phyloP scores from a whole-genome alignment of 2,797 vertebrate species.

The Taeniopygia guttata region DNA sequence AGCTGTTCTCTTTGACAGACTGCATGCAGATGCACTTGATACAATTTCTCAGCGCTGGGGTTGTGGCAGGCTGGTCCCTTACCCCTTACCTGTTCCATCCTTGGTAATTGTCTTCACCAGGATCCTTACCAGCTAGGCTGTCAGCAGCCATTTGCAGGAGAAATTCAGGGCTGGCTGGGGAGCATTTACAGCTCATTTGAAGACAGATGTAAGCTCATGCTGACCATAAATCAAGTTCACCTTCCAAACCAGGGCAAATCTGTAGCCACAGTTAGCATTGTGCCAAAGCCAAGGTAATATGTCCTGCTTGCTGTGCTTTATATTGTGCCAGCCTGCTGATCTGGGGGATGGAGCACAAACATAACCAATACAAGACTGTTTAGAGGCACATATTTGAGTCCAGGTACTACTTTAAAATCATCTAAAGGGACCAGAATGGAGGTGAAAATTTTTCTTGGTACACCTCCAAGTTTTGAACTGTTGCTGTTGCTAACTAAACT shows the following conservation, averaged over 20 bases:
- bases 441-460: background rate
- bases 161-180: background rate
- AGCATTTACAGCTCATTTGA: background rate
- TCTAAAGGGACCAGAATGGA: background rate
- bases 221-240: background rate
- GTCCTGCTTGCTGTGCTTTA: background rate
- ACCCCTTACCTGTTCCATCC: background rate
- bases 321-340: background rate
- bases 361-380: background rate
- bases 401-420: background rate
- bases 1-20: background rate
- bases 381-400: background rate
- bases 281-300: background rate
- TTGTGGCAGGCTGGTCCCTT: background rate
- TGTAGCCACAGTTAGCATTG: background rate
- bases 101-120: background rate
- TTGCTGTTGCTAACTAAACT: constrained; percentile 17
- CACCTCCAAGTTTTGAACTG: background rate
- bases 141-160: background rate
- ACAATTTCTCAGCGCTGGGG: background rate
- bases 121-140: background rate
- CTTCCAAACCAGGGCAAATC: background rate
- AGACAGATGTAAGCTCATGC: background rate
- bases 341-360: background rate
- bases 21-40: background rate